Evolutionary conservation across 1,140 invertebrate genomes (phyloP).

Genomic region (Drosophila takahashii): DNA sequence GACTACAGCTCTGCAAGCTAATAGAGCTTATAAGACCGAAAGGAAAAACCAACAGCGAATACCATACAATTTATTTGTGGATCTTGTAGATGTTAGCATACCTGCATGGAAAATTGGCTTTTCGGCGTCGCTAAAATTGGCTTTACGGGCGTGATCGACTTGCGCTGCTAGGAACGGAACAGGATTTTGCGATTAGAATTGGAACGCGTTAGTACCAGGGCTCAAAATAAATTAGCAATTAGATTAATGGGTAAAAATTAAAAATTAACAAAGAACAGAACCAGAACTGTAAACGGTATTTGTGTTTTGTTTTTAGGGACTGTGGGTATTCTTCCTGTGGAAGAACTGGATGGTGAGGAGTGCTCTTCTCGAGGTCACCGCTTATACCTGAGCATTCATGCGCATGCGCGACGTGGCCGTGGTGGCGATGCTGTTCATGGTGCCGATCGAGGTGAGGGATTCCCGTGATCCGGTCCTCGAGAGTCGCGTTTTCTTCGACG

Average conservation of each 20-base stretch:
- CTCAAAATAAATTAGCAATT: slow-evolving; percentile 29
- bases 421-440: slow-evolving; percentile 89
- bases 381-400: slow-evolving; percentile 85
- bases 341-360: slow-evolving; percentile 4
- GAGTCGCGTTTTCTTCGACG: slow-evolving; percentile 88
- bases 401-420: slow-evolving; percentile 85
- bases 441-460: slow-evolving; percentile 92
- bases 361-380: slow-evolving; percentile 10
- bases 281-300: slow-evolving; percentile 33
- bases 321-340: slow-evolving; percentile 12
- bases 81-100: slow-evolving; percentile 64
- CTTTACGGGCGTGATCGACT: slow-evolving; percentile 77
- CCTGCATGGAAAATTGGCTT: slow-evolving; percentile 84
- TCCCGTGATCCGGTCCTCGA: slow-evolving; percentile 93
- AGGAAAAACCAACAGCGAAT: slow-evolving; percentile 61
- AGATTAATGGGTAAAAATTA: slow-evolving; percentile 17
- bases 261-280: slow-evolving; percentile 33
- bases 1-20: slow-evolving; percentile 18
- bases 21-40: slow-evolving; percentile 15
- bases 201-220: slow-evolving; percentile 65
- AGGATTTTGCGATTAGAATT: slow-evolving; percentile 59
- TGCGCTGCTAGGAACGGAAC: slow-evolving; percentile 71
- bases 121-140: slow-evolving; percentile 75
- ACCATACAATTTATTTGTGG: slow-evolving; percentile 33
- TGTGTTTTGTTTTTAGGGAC: slow-evolving; percentile 28